phyloP scores from a whole-genome alignment of 2,797 vertebrate genomes.

The Danio choprae region DNA sequence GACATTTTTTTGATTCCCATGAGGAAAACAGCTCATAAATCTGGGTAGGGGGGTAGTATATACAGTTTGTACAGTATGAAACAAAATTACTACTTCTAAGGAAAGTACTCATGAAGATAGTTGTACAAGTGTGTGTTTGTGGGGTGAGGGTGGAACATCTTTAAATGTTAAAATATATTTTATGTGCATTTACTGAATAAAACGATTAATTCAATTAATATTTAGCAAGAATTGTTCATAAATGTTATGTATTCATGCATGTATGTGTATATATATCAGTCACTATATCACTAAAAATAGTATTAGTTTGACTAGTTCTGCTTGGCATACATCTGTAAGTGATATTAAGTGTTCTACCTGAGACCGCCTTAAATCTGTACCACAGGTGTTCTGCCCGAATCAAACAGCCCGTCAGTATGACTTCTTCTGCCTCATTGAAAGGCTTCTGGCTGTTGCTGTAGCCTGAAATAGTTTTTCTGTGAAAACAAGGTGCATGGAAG shows the following conservation, averaged over 20 bases:
- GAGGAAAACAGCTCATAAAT: too few species aligned
- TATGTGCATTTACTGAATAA: neutral
- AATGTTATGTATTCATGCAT: too few species aligned
- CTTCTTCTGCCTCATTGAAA: slow-evolving; percentile 26
- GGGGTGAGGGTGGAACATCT: too few species aligned
- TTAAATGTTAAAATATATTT: too few species aligned
- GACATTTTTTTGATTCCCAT: too few species aligned
- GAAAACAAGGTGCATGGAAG: neutral
- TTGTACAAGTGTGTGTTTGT: too few species aligned
- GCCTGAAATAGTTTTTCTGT: neutral
- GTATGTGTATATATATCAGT: too few species aligned
- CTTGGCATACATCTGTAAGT: neutral
- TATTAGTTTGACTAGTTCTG: neutral
- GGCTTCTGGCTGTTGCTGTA: slow-evolving; percentile 7
- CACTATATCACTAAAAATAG: neutral
- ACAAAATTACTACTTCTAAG: too few species aligned
- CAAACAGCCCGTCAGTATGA: slow-evolving; percentile 10
- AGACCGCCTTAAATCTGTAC: neutral
- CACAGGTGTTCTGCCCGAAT: neutral
- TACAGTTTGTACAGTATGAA: too few species aligned
- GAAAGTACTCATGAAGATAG: too few species aligned
- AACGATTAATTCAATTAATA: neutral
- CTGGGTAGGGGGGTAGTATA: too few species aligned
- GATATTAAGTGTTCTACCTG: neutral
- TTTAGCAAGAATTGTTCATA: too few species aligned